Percentiles rank a stretch among this genome's conserved stretches.
Evolutionary conservation across 2,113 vertebrate genomes (phyloP).

Genomic region (Sterna hirundo): DNA sequence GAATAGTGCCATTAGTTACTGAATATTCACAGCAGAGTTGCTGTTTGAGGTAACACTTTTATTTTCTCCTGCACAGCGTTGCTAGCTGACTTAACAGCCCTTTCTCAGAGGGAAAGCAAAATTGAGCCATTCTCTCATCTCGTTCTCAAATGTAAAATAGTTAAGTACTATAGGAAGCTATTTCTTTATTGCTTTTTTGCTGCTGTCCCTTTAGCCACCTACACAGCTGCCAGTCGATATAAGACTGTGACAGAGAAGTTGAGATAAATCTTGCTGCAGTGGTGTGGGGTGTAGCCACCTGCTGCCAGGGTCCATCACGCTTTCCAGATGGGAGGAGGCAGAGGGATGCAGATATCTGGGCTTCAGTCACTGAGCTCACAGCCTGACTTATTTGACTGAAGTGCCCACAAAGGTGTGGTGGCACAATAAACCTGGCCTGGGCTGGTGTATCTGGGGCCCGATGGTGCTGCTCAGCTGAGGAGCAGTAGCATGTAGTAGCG

Average conservation of each 20-base stretch:
- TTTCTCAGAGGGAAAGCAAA: slow-evolving; percentile 5
- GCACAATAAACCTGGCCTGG: not conserved
- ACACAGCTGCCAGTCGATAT: not conserved
- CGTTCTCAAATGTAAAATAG: not conserved
- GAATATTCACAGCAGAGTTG: slow-evolving; percentile 12
- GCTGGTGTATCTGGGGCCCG: not conserved
- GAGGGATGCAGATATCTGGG: not conserved
- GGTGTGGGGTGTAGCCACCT: not conserved
- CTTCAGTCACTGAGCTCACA: not conserved
- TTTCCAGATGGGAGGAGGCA: not conserved
- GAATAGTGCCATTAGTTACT: not conserved
- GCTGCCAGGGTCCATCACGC: not conserved
- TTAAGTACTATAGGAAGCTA: not conserved
- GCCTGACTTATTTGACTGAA: not conserved
- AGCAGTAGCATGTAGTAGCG: not conserved
- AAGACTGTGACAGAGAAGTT: not conserved
- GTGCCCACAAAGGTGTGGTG: not conserved
- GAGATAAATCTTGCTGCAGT: not conserved
- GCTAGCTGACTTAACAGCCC: not conserved
- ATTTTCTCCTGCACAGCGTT: slow-evolving; percentile 10
- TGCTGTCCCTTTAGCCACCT: slow-evolving; percentile 13
- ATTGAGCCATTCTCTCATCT: not conserved
- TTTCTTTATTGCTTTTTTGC: slow-evolving; percentile 14
- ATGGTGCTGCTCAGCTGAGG: not conserved
- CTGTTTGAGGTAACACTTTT: slow-evolving; percentile 9